Conservation (phyloP, 2,113 vertebrate species). For the Vulpes ferrilata region DNA sequence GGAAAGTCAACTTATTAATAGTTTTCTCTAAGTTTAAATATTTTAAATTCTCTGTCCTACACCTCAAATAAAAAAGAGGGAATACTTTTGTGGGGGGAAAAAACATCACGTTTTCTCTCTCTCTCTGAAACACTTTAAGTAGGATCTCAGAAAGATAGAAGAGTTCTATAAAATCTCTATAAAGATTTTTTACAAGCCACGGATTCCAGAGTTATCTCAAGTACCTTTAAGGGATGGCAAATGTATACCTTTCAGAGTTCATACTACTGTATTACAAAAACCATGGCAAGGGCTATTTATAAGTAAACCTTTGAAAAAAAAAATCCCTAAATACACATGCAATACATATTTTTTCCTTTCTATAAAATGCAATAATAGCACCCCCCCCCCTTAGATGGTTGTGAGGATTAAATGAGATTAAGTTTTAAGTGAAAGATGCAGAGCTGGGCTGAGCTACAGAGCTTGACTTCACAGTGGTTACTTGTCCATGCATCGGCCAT, state of each 20-base stretch:
- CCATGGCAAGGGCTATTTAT: neutral
- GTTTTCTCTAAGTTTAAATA: neutral
- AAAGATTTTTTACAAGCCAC: slow-evolving; percentile 17
- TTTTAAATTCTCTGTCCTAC: neutral
- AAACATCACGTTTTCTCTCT: neutral
- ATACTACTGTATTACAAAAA: neutral
- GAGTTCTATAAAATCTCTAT: neutral
- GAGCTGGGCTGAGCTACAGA: neutral
- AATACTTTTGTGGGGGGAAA: neutral
- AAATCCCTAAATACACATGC: slow-evolving; percentile 7
- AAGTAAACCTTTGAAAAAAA: slow-evolving; percentile 40
- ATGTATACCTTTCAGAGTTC: slow-evolving; percentile 22
- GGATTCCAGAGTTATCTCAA: neutral
- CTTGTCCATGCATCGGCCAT: neutral
- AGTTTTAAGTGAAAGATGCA: neutral
- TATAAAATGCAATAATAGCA: slow-evolving; percentile 20
- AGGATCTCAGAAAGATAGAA: slow-evolving; percentile 40
- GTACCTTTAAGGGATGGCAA: neutral
- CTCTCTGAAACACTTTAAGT: slow-evolving; percentile 23
- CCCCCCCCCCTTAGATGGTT: neutral
- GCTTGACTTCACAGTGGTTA: neutral
- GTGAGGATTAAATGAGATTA: slow-evolving; percentile 22
- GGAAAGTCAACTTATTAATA: slow-evolving; percentile 46
- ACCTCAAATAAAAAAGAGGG: slow-evolving; percentile 29
- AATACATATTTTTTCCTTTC: slow-evolving; percentile 23